Percentiles rank a stretch among this genome's conserved stretches.
phyloP scores from a whole-genome alignment of 1,140 invertebrate genomes.

The Aphis gossypii region DNA sequence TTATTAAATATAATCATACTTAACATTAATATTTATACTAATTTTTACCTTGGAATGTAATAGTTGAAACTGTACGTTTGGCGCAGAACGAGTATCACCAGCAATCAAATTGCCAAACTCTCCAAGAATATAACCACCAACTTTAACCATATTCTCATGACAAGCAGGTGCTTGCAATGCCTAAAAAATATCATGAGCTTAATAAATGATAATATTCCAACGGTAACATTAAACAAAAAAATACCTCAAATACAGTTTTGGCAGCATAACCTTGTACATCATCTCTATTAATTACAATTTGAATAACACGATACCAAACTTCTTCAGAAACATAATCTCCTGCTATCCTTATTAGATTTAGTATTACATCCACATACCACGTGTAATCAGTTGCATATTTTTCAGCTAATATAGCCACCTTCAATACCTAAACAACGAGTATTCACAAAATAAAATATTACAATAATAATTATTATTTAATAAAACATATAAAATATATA shows the following conservation, averaged over 20 bases:
- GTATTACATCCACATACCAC: slow-evolving; percentile 98
- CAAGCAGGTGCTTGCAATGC: slow-evolving; percentile 97
- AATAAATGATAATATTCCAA: not conserved
- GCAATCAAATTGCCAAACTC: slow-evolving; percentile 99
- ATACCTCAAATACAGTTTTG: slow-evolving; percentile 96
- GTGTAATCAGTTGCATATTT: slow-evolving; percentile 99
- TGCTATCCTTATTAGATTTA: slow-evolving; percentile 98
- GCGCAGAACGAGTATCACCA: slow-evolving; percentile 95
- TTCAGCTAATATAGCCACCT: slow-evolving; percentile 98
- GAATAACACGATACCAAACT: slow-evolving; percentile 99
- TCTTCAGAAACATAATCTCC: slow-evolving; percentile 98
- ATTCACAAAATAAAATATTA: slow-evolving; percentile 21
- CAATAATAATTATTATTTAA: slow-evolving; percentile 1
- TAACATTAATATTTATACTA: not conserved
- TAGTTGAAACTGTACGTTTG: slow-evolving; percentile 93
- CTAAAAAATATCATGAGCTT: slow-evolving; percentile 64
- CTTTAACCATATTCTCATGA: slow-evolving; percentile 99
- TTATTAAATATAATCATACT: not conserved
- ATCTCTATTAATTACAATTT: slow-evolving; percentile 99
- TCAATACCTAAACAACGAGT: slow-evolving; percentile 74
- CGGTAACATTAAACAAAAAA: slow-evolving; percentile 57
- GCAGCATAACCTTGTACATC: slow-evolving; percentile 99
- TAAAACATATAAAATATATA: not conserved
- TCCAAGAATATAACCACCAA: slow-evolving; percentile 98
- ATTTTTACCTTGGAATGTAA: slow-evolving; percentile 87